Conservation (phyloP, 2,888 invertebrate genomes). For the Brachypalpus laphriformis region DNA sequence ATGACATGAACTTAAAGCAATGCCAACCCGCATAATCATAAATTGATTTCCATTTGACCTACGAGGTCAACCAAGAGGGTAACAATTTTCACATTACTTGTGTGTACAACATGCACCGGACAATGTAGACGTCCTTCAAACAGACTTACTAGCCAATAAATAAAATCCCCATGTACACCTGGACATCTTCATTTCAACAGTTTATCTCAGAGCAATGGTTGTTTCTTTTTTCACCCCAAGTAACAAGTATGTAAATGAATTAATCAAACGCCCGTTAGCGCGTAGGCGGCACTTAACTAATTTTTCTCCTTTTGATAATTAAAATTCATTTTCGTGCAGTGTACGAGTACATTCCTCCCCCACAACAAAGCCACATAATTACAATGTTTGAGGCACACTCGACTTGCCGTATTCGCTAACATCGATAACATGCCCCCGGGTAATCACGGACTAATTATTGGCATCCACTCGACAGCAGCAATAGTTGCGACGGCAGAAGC, state of each 20-base stretch:
- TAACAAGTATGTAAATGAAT: slow-evolving; percentile 67
- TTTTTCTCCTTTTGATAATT: slow-evolving; percentile 48
- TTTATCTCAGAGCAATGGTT: slow-evolving; percentile 11
- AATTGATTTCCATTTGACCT: not conserved
- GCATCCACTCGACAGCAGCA: slow-evolving; percentile 37
- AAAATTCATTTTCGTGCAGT: slow-evolving; percentile 71
- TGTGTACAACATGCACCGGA: not conserved
- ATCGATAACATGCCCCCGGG: slow-evolving; percentile 49
- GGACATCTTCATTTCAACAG: slow-evolving; percentile 68
- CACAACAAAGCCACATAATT: slow-evolving; percentile 44
- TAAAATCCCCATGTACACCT: slow-evolving; percentile 16
- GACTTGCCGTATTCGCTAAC: slow-evolving; percentile 30
- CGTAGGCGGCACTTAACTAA: slow-evolving; percentile 62
- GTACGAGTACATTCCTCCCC: slow-evolving; percentile 54
- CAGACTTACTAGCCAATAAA: slow-evolving; percentile 38
- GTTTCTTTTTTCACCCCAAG: slow-evolving; percentile 6
- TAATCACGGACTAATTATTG: slow-evolving; percentile 73
- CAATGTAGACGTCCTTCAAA: slow-evolving; percentile 42
- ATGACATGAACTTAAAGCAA: not conserved
- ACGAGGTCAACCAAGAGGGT: slow-evolving; percentile 4
- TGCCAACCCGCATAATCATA: not conserved
- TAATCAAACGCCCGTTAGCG: slow-evolving; percentile 72
- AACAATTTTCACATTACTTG: not conserved
- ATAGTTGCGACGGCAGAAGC: not conserved
- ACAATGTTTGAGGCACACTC: slow-evolving; percentile 36